These are phyloP conservation scores for Tricholaema leucomelas DNA, from an alignment of 2,113 vertebrate genomes.

Conservation along the genomic window DNA sequence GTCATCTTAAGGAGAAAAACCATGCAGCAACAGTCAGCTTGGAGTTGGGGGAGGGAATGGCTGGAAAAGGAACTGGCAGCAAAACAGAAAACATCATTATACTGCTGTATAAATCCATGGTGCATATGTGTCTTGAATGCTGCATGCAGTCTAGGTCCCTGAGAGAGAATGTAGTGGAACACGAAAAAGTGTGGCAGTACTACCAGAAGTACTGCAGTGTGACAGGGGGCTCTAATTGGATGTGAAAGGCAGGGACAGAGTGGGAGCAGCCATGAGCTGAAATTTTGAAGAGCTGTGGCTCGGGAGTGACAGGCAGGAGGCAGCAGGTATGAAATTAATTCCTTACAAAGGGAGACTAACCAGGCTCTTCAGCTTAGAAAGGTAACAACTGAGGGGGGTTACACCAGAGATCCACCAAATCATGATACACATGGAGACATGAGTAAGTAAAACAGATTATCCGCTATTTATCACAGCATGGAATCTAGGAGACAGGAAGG, in stretches of 20 bases:
- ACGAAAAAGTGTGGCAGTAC: slow-evolving; percentile 9
- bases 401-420: rapidly evolving
- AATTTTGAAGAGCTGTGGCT: not conserved
- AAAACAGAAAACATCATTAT: slow-evolving; percentile 69
- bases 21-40: slow-evolving; percentile 28
- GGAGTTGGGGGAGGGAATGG: slow-evolving; percentile 20
- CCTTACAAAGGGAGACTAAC: not conserved
- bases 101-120: slow-evolving; percentile 30
- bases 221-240: not conserved
- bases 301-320: not conserved
- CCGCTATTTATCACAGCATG: not conserved
- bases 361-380: not conserved
- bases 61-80: slow-evolving; percentile 44
- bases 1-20: slow-evolving; percentile 38
- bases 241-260: not conserved
- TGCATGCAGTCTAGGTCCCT: slow-evolving; percentile 6
- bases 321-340: not conserved
- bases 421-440: rapidly evolving
- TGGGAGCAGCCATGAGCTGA: not conserved
- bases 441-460: not conserved
- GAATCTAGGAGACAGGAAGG: not conserved
- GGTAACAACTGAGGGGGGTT: not conserved
- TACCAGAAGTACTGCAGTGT: not conserved
- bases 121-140: slow-evolving; percentile 24
- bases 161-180: slow-evolving; percentile 1